A percentile compares a stretch with the other conserved stretches of the same genome.
Evolutionary conservation across 2,888 invertebrate species (phyloP).

Genomic region (Agrochola circellaris): DNA sequence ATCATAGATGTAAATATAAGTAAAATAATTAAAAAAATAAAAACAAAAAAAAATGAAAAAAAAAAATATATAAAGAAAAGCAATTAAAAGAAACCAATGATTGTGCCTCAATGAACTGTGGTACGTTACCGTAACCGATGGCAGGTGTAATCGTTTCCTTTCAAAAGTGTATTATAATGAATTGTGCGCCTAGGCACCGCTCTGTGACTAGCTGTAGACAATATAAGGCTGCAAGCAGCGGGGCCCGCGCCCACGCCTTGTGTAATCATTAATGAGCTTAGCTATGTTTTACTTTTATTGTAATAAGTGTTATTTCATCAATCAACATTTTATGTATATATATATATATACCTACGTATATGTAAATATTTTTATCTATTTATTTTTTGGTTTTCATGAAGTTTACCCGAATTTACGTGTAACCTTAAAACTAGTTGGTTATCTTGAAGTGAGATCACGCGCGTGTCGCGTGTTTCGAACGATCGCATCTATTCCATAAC

Average conservation of each 20-base stretch:
- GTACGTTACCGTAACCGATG: slow-evolving; percentile 90
- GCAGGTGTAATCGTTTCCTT: slow-evolving; percentile 88
- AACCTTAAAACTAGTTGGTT: slow-evolving; percentile 74
- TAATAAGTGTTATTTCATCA: slow-evolving; percentile 90
- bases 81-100: slow-evolving; percentile 90
- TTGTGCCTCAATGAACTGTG: slow-evolving; percentile 91
- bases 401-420: slow-evolving; percentile 86
- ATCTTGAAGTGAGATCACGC: slow-evolving; percentile 68
- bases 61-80: slow-evolving; percentile 83
- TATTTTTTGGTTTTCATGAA: slow-evolving; percentile 87
- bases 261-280: slow-evolving; percentile 91
- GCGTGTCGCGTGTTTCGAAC: slow-evolving; percentile 60
- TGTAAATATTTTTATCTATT: slow-evolving; percentile 90
- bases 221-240: slow-evolving; percentile 84
- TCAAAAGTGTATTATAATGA: slow-evolving; percentile 83
- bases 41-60: slow-evolving; percentile 74
- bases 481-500: slow-evolving; percentile 75
- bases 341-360: slow-evolving; percentile 78
- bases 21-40: slow-evolving; percentile 76
- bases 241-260: slow-evolving; percentile 85
- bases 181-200: slow-evolving; percentile 82
- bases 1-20: slow-evolving; percentile 85
- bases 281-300: slow-evolving; percentile 90
- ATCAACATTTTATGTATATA: slow-evolving; percentile 87
- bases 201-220: slow-evolving; percentile 80